Evolutionary conservation across 2,797 vertebrate species (phyloP), one percentile per base, ranked within the genome.

Genomic region (Spondyliosoma cantharus): DNA sequence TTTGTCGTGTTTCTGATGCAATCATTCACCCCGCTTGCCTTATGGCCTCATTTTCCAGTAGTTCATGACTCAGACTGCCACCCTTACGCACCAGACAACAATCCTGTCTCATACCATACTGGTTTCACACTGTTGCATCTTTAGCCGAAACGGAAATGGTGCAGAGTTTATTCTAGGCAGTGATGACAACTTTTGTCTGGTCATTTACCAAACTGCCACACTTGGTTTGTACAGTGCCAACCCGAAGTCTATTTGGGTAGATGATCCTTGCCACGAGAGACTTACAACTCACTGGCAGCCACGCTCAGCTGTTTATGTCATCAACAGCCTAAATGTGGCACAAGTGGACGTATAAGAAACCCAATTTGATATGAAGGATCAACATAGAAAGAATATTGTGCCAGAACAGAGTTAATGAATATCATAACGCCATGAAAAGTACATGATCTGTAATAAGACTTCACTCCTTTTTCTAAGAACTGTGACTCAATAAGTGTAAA

Each of bases 321-420:
- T 82, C 69, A 81, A 16, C 57, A 49, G 59, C 61, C 70, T 89
- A 86, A 88, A 82, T 69, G 76, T 76, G 74, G 71, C 17, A n/a
- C 53, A 22, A 77, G 42, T 57, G 43, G 68, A 72, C 37, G 24
- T 45, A 62, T 67, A 61, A 75, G 45, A 63, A 79, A 63, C 11
- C 43, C 37, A 25, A 76, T 74, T 61, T 68, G 29, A 66, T 11
- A 61, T 65, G 27, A 58, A 8, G 0, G 24, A 59, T 32, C 20
- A 37, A 50, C 6, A 27, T n/a, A 25, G 62, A 76, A 29, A 15
- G 37, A 17, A 22, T 20, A 53, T 66, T 64, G 42, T 63, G 3
- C 27, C 4, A 37, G 56, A 65, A 49, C 27, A 53, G 8, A 20
- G 45, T 54, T 12, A 1, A 1, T 52, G 15, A 69, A 50, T 66